Evolutionary conservation across 2,113 vertebrate genomes (phyloP), one percentile per base, ranked within the genome.

Genomic region (Oriolus oriolus): DNA sequence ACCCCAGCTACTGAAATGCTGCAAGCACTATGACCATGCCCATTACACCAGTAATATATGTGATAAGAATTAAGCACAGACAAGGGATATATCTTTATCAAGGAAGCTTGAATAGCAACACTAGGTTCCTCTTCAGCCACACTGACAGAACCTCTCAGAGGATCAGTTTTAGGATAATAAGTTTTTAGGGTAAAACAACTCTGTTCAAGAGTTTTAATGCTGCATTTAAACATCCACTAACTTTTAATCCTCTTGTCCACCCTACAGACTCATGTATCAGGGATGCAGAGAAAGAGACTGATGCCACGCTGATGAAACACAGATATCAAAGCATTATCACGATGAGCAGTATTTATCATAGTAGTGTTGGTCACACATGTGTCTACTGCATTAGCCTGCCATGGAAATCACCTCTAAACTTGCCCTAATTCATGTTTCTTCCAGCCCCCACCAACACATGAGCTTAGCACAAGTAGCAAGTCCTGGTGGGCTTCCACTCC

Each of bases 11-110:
- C 16, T 24, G 27, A 85, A 92, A 78, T 26, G 16, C 20, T 4
- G 2, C 1, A 2, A 65, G 54, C 27, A 24, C 42, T 45, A 7
- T 4, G 30, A 61, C 27, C 47, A 11, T 30, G 22, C 5, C 61
- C 33, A 31, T 42, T 64, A 33, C 28, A 20, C 26, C 2, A 7
- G 27, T n/a, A 83, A 73, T 2, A 21, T 0, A 17, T 1, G 2
- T 19, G 27, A 26, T 30, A n/a, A 63, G 9, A 70, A 44, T 28
- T 54, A 54, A 80, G 79, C 16, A 86, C 17, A 90, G 47, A 50
- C 21, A 50, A 16, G 11, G 50, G 20, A 44, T 17, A 47, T 11
- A 31, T 54, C 59, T 70, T 44, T 30, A 57, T 24, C 37, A 37
- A 68, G 33, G 37, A 82, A 66, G 19, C 39, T 63, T 6, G 13